Conservation (phyloP, 2,797 vertebrate species). For the Echiichthys vipera region DNA sequence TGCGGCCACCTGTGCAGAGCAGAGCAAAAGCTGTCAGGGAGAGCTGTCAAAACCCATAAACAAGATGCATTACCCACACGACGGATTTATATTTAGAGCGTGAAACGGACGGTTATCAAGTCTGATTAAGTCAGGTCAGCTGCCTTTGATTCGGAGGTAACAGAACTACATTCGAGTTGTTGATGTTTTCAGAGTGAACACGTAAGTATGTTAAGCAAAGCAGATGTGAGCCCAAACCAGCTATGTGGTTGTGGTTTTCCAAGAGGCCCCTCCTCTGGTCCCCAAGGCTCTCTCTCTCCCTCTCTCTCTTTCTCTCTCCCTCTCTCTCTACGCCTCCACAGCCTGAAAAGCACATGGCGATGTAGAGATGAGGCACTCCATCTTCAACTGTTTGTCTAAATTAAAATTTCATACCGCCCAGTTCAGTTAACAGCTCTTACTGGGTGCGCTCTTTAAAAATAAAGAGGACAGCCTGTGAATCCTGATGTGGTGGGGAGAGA, state of each 20-base stretch:
- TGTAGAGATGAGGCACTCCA: constrained; percentile 64
- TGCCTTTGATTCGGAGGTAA: not conserved
- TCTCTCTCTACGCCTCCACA: constrained; percentile 34
- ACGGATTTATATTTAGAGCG: constrained; percentile 45
- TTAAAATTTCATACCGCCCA: constrained; percentile 81
- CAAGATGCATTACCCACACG: constrained; percentile 16
- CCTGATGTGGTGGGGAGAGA: constrained; percentile 44
- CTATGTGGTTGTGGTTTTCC: constrained; percentile 78
- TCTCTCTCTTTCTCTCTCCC: constrained; percentile 29
- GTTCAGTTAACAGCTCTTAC: constrained; percentile 72
- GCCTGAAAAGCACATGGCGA: constrained; percentile 62
- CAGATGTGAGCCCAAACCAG: constrained; percentile 77
- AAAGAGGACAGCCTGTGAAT: constrained; percentile 61
- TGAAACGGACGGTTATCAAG: not conserved
- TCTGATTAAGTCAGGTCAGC: constrained; percentile 20
- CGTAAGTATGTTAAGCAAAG: constrained; percentile 68
- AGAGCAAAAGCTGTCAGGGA: constrained; percentile 50
- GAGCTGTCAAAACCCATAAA: constrained; percentile 57
- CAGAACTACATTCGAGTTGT: constrained; percentile 36
- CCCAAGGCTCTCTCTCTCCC: constrained; percentile 56
- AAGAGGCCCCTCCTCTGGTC: constrained; percentile 76
- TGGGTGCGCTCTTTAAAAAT: constrained; percentile 66
- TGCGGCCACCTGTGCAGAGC: constrained; percentile 73
- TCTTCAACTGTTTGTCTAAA: constrained; percentile 73
- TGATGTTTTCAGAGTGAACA: constrained; percentile 61